phyloP scores from a whole-genome alignment of 2,888 invertebrate genomes.

The Phania funesta region DNA sequence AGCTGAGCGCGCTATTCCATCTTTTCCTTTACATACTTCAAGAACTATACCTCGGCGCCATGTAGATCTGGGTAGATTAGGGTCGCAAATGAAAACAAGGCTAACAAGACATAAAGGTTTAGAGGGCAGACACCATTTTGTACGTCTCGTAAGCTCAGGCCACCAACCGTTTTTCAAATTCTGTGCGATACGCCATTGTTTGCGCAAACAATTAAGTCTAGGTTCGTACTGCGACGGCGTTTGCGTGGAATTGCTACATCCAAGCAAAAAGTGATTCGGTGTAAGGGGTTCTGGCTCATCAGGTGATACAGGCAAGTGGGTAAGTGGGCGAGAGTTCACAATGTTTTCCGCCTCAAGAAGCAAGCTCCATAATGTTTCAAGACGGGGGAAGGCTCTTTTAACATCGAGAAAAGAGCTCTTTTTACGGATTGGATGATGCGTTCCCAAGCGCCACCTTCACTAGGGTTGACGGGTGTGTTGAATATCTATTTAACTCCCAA shows the following conservation, averaged over 20 bases:
- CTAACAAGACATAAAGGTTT: neutral
- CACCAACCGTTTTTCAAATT: conserved; percentile 28
- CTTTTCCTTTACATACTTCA: conserved; percentile 7
- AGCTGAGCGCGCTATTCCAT: neutral
- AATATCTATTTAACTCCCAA: neutral
- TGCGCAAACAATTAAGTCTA: neutral
- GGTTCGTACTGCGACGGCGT: neutral
- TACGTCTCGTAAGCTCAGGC: conserved; percentile 12
- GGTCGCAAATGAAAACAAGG: conserved; percentile 1
- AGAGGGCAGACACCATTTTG: conserved; percentile 4
- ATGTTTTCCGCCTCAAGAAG: too few relatives aligned
- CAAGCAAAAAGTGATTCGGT: conserved; percentile 30
- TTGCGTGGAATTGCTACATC: neutral
- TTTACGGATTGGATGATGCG: neutral
- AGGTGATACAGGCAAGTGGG: neutral
- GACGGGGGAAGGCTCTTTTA: neutral
- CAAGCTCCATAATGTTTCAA: too few relatives aligned
- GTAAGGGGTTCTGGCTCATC: conserved; percentile 20
- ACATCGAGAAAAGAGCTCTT: neutral
- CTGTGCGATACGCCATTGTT: conserved; percentile 26
- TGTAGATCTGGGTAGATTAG: neutral
- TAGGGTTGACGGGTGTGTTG: conserved; percentile 4
- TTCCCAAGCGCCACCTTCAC: neutral
- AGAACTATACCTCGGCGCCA: conserved; percentile 1
- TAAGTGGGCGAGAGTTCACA: neutral